Evolutionary conservation across 2,888 invertebrate species (phyloP).

Genomic region (Spodoptera exigua): DNA sequence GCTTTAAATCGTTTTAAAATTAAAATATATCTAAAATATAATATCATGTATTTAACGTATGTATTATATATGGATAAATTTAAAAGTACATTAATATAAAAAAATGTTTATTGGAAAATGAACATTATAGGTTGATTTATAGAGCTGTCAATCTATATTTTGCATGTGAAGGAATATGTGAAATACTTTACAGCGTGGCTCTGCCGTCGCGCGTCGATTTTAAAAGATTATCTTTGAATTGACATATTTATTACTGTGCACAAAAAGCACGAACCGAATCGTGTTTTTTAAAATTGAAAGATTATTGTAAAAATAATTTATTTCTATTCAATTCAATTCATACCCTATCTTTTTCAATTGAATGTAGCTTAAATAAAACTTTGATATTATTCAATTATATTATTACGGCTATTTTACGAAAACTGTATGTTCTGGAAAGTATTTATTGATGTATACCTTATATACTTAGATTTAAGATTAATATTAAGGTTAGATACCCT

Average conservation of each 20-base stretch:
- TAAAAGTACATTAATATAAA: slow-evolving; percentile 34
- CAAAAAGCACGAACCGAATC: slow-evolving; percentile 16
- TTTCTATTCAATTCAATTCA: slow-evolving; percentile 23
- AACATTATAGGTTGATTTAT: slow-evolving; percentile 35
- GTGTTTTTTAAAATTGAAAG: slow-evolving; percentile 21
- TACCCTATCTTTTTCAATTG: slow-evolving; percentile 28
- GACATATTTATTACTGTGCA: slow-evolving; percentile 27
- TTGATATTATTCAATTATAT: slow-evolving; percentile 43
- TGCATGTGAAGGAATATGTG: slow-evolving; percentile 19
- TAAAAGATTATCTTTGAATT: slow-evolving; percentile 22
- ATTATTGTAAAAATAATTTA: slow-evolving; percentile 23
- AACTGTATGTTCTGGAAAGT: slow-evolving; percentile 39
- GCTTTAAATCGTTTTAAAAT: slow-evolving; percentile 86
- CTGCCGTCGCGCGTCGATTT: slow-evolving; percentile 4
- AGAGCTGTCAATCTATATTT: slow-evolving; percentile 30
- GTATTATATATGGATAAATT: slow-evolving; percentile 51
- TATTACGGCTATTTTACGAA: slow-evolving; percentile 36
- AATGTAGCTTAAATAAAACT: slow-evolving; percentile 37
- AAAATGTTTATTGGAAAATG: slow-evolving; percentile 40
- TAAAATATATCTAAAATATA: slow-evolving; percentile 65
- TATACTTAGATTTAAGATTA: slow-evolving; percentile 44
- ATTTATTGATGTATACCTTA: slow-evolving; percentile 51
- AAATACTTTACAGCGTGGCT: neutral
- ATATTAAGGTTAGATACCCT: slow-evolving; percentile 44
- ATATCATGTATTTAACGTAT: slow-evolving; percentile 53